Percentiles rank a stretch among this genome's conserved stretches.
Evolutionary conservation across 2,797 vertebrate genomes (phyloP).

Genomic region (Lacerta agilis): DNA sequence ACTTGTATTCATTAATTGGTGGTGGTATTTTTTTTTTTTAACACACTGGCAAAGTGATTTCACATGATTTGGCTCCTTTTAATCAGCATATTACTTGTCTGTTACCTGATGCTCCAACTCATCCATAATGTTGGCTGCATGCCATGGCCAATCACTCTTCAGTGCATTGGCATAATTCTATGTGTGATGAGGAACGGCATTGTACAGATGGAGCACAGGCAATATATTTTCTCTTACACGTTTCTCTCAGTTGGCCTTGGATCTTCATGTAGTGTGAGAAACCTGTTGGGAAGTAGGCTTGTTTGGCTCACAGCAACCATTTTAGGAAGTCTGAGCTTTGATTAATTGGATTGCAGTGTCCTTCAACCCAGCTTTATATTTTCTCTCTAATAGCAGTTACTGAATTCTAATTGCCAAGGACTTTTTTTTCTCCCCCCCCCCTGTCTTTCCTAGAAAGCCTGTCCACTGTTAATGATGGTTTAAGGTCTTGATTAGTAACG

Average conservation of each 20-base stretch:
- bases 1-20: neutral
- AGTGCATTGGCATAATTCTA: neutral
- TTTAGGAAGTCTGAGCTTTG: neutral
- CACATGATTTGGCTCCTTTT: neutral
- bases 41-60: neutral
- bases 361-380: neutral
- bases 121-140: neutral
- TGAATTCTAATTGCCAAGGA: neutral
- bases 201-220: neutral
- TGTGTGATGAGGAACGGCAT: neutral
- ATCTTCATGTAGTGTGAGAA: neutral
- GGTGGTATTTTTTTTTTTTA: neutral
- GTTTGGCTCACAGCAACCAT: neutral
- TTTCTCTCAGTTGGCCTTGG: neutral
- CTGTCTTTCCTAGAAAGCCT: neutral
- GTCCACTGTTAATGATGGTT: neutral
- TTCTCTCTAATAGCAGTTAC: neutral
- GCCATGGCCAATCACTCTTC: neutral
- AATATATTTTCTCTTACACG: neutral
- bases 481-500: too few relatives aligned
- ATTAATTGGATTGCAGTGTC: neutral
- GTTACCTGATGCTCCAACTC: neutral
- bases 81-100: neutral
- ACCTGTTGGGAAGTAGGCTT: neutral
- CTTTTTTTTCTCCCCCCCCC: too few relatives aligned